Conservation (phyloP, 2,113 vertebrate genomes). For the Siniperca chuatsi region DNA sequence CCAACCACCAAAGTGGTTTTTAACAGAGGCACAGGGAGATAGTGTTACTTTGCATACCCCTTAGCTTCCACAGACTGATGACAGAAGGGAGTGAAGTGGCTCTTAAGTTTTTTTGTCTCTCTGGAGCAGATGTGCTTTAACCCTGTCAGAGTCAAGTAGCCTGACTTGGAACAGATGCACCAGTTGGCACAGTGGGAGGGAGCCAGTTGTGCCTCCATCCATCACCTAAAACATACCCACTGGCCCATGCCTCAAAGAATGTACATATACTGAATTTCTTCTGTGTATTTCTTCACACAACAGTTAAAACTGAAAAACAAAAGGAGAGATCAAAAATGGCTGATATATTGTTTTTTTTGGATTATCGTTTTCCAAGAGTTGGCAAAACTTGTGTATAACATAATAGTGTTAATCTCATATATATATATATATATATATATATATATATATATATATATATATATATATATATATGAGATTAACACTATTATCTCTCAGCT, state of each 20-base stretch:
- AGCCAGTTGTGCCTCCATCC: not conserved
- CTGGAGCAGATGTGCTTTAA: constrained; percentile 15
- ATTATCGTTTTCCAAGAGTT: not conserved
- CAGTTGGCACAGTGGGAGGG: not conserved
- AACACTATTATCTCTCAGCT: constrained; percentile 54
- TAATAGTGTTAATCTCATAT: no score
- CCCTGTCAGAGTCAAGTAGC: not conserved
- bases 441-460: no score
- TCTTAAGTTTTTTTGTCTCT: not conserved
- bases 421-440: no score
- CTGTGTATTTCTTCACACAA: not conserved
- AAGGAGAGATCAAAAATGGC: not conserved
- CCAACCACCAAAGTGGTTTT: constrained; percentile 17
- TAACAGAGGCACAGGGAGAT: constrained; percentile 15
- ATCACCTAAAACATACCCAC: not conserved
- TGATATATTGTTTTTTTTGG: not conserved
- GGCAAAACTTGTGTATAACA: not conserved
- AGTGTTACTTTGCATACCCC: not conserved
- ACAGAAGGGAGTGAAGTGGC: not conserved
- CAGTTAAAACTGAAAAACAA: not conserved
- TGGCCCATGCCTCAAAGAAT: not conserved
- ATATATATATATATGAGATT: not conserved
- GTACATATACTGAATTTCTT: not conserved
- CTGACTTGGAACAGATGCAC: constrained; percentile 1
- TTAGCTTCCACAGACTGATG: constrained; percentile 10